Base-by-base conservation (phyloP, 2,888 invertebrate genomes). In the Diarsia mendica region DNA sequence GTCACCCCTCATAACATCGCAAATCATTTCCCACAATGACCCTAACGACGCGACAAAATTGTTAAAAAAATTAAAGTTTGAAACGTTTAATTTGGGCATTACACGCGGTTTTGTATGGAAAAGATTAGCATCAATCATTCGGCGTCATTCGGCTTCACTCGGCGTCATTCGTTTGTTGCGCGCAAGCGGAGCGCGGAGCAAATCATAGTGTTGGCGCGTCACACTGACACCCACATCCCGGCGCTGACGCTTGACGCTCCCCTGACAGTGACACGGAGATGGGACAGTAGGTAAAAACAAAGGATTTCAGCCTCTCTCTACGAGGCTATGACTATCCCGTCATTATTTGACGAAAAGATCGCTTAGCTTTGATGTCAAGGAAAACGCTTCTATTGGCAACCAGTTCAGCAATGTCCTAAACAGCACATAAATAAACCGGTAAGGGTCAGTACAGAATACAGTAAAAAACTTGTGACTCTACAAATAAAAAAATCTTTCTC, bases 181-280 rank as follows among this genome's bases (percentile, higher is more conserved):
- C 83, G 94, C 94, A 94, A 95, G 93, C 95, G 94, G 92, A 95
- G 91, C 96, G 94, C 88, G 93, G 94, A 91, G 93, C 93, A 96
- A 96, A 96, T 96, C 95, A 96, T 95, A 96, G 96, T 95, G 92
- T 90, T 91, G 89, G 88, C 92, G 90, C 92, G 93, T 95, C 95
- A 94, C 89, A 82, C 90, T 94, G 96, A 95, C 95, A 95, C 93
- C 91, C 91, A 93, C 94, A 92, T 94, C 95, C 95, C 93, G 91
- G 48, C 15, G 58, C 48, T 78, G 79, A 67, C 79, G 51, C 64
- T 48, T 78, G 79, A 67, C 79, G 51, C 64, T 48, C 63, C 67
- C 83, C 44, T 67, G 1, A 13, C 23, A 28, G 72, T 15, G 39
- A 9, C 15, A 9, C 20, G 67, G 48, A 85, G 79, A 83, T 1